A percentile compares a stretch with the other conserved stretches of the same genome.
phyloP scores from a whole-genome alignment of 2,797 vertebrate species.

The Channa striata region DNA sequence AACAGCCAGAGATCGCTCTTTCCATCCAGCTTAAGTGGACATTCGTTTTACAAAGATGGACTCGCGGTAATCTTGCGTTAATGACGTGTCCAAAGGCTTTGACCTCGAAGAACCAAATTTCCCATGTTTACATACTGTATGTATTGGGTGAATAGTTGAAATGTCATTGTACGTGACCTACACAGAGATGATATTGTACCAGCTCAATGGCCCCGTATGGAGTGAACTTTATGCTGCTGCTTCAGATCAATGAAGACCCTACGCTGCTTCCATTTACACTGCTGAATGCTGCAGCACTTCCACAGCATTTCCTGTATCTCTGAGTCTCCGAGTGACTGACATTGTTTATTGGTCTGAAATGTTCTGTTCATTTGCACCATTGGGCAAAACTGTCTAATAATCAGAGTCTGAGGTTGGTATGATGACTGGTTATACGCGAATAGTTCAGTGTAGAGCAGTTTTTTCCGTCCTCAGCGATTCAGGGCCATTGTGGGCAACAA shows the following conservation, averaged over 20 bases:
- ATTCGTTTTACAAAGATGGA: constrained; percentile 19
- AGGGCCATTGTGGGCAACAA: not conserved
- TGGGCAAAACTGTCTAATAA: not conserved
- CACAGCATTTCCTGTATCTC: constrained; percentile 10
- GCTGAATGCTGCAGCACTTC: constrained; percentile 15
- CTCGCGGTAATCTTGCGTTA: constrained; percentile 4
- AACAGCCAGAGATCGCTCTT: constrained; percentile 24
- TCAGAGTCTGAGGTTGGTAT: not conserved
- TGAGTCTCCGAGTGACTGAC: not conserved
- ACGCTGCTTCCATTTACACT: not conserved
- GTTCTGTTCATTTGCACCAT: constrained; percentile 9
- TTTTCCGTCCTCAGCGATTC: not conserved
- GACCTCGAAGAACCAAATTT: not conserved
- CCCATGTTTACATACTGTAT: not conserved
- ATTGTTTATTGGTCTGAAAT: not conserved
- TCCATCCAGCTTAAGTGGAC: constrained; percentile 32
- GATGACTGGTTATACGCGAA: too few species aligned
- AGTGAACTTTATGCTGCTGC: not conserved
- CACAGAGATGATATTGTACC: not conserved
- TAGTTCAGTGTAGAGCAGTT: not conserved
- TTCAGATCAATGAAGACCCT: constrained; percentile 27
- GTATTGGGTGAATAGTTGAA: not conserved
- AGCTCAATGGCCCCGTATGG: constrained; percentile 1
- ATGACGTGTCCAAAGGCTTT: not conserved
- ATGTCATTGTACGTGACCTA: too few species aligned